A percentile compares a stretch with the other conserved stretches of the same genome.
These are phyloP conservation scores for Megaleporinus macrocephalus DNA, from an alignment of 2,113 vertebrate species.

Conservation along the genomic window DNA sequence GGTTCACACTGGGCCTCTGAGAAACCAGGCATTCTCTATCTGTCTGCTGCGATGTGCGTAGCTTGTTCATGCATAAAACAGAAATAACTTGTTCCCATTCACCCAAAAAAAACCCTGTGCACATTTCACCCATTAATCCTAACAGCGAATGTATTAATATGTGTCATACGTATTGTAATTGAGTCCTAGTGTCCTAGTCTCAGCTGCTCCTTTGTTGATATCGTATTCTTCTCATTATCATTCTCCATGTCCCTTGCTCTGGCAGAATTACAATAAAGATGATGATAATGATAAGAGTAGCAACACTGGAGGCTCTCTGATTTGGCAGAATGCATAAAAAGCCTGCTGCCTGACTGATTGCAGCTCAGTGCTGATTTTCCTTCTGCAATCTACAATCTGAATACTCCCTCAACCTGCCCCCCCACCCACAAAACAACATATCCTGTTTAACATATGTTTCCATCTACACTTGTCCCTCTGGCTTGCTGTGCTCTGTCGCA, in stretches of 20 bases:
- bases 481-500: conserved; percentile 10
- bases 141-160: conserved; percentile 15
- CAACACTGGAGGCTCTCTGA: conserved; percentile 40
- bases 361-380: conserved; percentile 37
- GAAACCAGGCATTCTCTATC: neutral
- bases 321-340: conserved; percentile 39
- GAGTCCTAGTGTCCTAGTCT: conserved; percentile 1
- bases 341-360: conserved; percentile 40
- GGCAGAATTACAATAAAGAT: conserved; percentile 37
- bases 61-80: conserved; percentile 13
- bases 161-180: conserved; percentile 24
- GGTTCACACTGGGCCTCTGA: neutral
- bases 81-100: conserved; percentile 19
- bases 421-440: neutral
- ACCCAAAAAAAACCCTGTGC: neutral
- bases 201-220: conserved; percentile 19
- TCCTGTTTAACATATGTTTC: neutral
- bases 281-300: conserved; percentile 46
- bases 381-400: conserved; percentile 13
- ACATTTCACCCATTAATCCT: conserved; percentile 2
- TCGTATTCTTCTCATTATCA: conserved; percentile 35
- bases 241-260: conserved; percentile 25
- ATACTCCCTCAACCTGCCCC: conserved; percentile 6
- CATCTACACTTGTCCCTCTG: conserved; percentile 19
- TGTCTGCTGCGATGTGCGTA: neutral